Evolutionary conservation across 2,888 invertebrate genomes (phyloP), one percentile per base, ranked within the genome.

Genomic region (Leptothorax acervorum): DNA sequence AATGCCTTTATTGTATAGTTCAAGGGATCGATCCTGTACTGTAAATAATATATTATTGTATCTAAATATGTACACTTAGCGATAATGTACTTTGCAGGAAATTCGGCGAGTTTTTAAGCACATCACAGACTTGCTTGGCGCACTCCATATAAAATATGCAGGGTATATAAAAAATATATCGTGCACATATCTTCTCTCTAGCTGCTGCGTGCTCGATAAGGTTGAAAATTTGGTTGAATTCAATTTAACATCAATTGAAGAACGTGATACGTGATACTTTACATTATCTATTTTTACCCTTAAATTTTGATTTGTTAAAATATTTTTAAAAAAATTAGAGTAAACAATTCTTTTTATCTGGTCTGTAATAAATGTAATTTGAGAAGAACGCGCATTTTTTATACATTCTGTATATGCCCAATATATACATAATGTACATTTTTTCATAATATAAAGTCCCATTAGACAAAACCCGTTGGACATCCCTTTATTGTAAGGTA

Each of bases 101-200:
- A 71, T 75, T 65, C 73, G 79, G 85, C 82, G 78, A 82, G 71
- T 87, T 87, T 88, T 89, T 86, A 84, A 90, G 85, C 57, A 35
- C 9, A 83, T 57, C 75, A 28, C 82, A 75, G 71, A 73, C 45
- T 68, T 85, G 83, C 84, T 85, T 86, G 35, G 35, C 62, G 79
- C 70, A 73, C 74, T 83, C 35, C 35, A 35, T 35, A 71, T 28
- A 55, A 53, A 42, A 66, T 79, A 60, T 79, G 48, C 60, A 79
- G 73, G 12, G 28, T 70, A 57, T 70, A 63, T 82, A 74, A 42
- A 82, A 79, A 73, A 79, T 68, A 48, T 18, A 68, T 48, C 23
- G 60, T 48, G 48, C 57, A 35, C 23, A 23, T 2, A 8, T 60
- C 42, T 60, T 73, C 18, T 18, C 12, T 53, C 5, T 23, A 39